These are phyloP conservation scores for Cheirogaleus major DNA, from an alignment of 2,797 vertebrate genomes.

Conservation along the genomic window DNA sequence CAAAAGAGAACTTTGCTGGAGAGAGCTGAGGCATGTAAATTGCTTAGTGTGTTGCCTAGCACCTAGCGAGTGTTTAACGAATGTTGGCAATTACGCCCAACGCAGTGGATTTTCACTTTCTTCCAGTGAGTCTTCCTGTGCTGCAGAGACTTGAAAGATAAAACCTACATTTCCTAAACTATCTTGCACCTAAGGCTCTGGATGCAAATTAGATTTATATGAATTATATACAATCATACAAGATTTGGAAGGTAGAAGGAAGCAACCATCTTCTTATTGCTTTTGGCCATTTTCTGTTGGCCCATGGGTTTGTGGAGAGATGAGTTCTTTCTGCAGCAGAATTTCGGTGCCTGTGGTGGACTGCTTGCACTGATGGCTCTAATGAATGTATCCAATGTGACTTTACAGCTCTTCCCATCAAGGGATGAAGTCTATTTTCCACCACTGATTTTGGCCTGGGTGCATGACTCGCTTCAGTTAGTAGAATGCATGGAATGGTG, in stretches of 20 bases:
- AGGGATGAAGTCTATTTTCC: background rate
- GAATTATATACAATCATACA: background rate
- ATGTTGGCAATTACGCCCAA: background rate
- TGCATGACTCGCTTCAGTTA: background rate
- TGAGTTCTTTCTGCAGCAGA: background rate
- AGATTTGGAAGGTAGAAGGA: background rate
- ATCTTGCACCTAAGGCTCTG: background rate
- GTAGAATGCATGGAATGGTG: background rate
- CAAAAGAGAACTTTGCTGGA: background rate
- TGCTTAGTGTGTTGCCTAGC: background rate
- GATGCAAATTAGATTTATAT: background rate
- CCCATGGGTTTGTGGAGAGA: background rate
- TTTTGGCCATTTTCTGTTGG: background rate
- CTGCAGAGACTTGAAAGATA: background rate
- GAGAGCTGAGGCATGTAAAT: fast-evolving
- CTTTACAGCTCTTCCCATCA: background rate
- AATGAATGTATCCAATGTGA: background rate
- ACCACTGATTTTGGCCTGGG: background rate
- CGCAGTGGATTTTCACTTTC: background rate
- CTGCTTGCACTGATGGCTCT: background rate
- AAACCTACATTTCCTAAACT: background rate
- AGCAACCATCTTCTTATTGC: background rate
- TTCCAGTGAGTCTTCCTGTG: background rate
- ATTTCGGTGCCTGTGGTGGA: background rate
- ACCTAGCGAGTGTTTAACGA: background rate